Conservation (phyloP, 2,113 vertebrate genomes). For the Forbesichthys papilliferus region DNA sequence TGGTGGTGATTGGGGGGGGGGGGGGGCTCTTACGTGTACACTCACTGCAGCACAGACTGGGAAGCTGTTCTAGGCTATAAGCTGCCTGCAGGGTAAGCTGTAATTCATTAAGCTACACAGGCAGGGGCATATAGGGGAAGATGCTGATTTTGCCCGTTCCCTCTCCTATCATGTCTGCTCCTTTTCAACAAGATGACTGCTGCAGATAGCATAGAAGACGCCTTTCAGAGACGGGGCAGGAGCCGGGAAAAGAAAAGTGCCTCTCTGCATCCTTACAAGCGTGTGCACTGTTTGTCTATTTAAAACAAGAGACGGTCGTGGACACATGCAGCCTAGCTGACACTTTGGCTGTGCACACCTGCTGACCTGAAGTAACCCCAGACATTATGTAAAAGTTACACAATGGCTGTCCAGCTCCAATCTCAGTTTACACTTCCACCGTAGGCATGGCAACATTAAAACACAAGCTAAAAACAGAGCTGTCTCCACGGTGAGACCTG, state of each 20-base stretch:
- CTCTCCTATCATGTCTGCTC: slow-evolving; percentile 38
- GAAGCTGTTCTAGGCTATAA: slow-evolving; percentile 56
- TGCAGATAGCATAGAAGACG: slow-evolving; percentile 43
- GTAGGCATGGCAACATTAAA: not conserved
- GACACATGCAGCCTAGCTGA: slow-evolving; percentile 29
- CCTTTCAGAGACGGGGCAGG: slow-evolving; percentile 2
- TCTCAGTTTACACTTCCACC: not conserved
- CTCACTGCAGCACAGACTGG: slow-evolving; percentile 54
- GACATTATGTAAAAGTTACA: slow-evolving; percentile 28
- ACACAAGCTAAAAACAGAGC: too few species aligned
- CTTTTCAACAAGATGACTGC: slow-evolving; percentile 62
- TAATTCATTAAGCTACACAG: slow-evolving; percentile 74
- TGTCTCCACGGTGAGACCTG: not conserved
- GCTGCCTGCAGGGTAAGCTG: slow-evolving; percentile 73
- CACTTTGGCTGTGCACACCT: slow-evolving; percentile 39
- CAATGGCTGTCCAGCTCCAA: not conserved
- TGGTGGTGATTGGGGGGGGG: not conserved
- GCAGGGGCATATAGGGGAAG: slow-evolving; percentile 59
- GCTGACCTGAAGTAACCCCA: slow-evolving; percentile 50
- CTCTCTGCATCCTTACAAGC: slow-evolving; percentile 57
- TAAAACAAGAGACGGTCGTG: slow-evolving; percentile 45
- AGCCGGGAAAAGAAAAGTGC: slow-evolving; percentile 34
- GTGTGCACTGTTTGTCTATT: slow-evolving; percentile 56
- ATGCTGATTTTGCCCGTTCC: slow-evolving; percentile 71
- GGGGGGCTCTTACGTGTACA: slow-evolving; percentile 24